Conservation (phyloP, 2,888 invertebrate species). For the Vandiemenella viatica region DNA sequence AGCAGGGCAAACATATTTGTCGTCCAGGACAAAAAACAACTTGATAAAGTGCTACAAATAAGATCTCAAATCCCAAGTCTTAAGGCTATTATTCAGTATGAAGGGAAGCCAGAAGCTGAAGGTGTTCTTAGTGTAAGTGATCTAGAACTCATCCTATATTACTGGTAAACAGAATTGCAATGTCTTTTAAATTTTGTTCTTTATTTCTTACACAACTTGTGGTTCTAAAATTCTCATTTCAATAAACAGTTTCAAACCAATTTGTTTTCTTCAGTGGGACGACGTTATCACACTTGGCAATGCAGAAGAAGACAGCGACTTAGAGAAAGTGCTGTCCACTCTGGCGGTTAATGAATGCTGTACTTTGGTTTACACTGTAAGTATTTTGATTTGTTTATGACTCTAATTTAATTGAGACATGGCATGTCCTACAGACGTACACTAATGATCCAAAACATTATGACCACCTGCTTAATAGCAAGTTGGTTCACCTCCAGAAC, state of each 20-base stretch:
- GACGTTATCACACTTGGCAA: slow-evolving; percentile 60
- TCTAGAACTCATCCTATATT: too few species aligned
- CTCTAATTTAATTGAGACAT: too few species aligned
- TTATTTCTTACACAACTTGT: too few species aligned
- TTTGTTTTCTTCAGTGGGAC: slow-evolving; percentile 67
- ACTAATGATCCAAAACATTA: too few species aligned
- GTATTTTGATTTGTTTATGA: too few species aligned
- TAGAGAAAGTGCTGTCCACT: slow-evolving; percentile 48
- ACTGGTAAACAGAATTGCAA: too few species aligned
- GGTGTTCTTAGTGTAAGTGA: slow-evolving; percentile 37
- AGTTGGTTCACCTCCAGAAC: too few species aligned
- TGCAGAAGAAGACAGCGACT: slow-evolving; percentile 48
- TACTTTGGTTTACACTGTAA: slow-evolving; percentile 70
- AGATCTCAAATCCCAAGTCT: slow-evolving; percentile 51
- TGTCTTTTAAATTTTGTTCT: too few species aligned
- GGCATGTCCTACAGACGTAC: too few species aligned
- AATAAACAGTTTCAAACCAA: too few species aligned
- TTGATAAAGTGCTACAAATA: slow-evolving; percentile 65
- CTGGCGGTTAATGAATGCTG: slow-evolving; percentile 72
- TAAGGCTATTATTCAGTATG: slow-evolving; percentile 62
- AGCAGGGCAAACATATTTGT: slow-evolving; percentile 75
- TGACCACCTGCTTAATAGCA: too few species aligned
- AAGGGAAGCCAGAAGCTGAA: slow-evolving; percentile 39
- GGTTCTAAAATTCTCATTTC: too few species aligned
- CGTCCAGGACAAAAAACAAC: slow-evolving; percentile 73